Evolutionary conservation across 2,888 invertebrate species (phyloP), one percentile per base, ranked within the genome.

Genomic region (Sicus ferrugineus): DNA sequence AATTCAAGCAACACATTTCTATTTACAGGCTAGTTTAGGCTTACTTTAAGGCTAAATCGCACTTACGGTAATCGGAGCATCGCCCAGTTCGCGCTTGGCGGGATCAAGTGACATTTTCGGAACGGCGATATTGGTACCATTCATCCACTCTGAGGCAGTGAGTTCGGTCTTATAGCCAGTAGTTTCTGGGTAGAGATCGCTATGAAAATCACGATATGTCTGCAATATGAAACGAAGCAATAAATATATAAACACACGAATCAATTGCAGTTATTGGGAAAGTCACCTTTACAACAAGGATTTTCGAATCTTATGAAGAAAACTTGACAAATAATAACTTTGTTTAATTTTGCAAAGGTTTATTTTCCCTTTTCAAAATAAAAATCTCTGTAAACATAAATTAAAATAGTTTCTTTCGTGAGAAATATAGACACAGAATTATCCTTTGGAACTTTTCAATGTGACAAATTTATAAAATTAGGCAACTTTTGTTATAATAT

Each of bases 201-300:
- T 91, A 86, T 98, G 97, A 84, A 96, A 98, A 77, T 98, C 97
- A 78, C 95, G 89, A 86, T 96, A 96, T 59, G 93, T 92, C 94
- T 95, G 80, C n/a, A 72, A 30, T 67, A 42, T 61, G 67, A 68
- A 58, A 50, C 31, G 31, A 16, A 14, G 61, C 23, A 67, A 19
- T 59, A 14, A 14, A 58, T 50, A 50, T 6, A 52, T 23, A n/a
- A n/a, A n/a, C n/a, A n/a, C n/a, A n/a, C n/a, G n/a, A n/a, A n/a
- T n/a, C n/a, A n/a, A n/a, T n/a, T n/a, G n/a, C n/a, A n/a, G n/a
- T n/a, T n/a, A n/a, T n/a, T n/a, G n/a, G n/a, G n/a, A n/a, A n/a
- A n/a, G n/a, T n/a, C n/a, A n/a, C n/a, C n/a, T n/a, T n/a, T n/a
- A n/a, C n/a, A n/a, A n/a, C n/a, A n/a, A n/a, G n/a, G n/a, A 46